Conservation (phyloP, 2,888 invertebrate genomes). For the Trilocha varians region DNA sequence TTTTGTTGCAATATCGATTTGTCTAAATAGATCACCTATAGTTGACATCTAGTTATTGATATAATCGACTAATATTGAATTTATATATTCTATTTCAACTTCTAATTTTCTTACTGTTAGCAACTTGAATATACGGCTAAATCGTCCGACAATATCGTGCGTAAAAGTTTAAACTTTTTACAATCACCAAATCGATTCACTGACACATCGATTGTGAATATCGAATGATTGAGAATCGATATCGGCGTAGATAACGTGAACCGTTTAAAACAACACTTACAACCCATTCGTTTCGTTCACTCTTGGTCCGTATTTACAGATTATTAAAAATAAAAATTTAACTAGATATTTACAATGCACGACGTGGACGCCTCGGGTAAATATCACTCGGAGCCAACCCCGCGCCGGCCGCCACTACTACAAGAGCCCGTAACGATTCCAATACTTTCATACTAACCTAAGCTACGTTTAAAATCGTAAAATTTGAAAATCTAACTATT, state of each 20-base stretch:
- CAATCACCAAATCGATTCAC: background rate
- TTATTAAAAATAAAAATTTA: constrained; percentile 49
- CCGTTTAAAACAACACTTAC: constrained; percentile 2
- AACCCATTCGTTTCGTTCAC: constrained; percentile 21
- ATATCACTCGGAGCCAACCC: background rate
- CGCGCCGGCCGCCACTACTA: too few relatives aligned
- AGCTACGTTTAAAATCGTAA: background rate
- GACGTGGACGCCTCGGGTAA: constrained; percentile 12
- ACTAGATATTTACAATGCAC: constrained; percentile 57
- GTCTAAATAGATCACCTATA: too few relatives aligned
- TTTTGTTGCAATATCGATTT: too few relatives aligned
- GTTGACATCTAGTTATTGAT: too few relatives aligned
- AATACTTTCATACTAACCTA: background rate
- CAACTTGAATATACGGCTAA: background rate
- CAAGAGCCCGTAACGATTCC: background rate
- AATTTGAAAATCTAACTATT: background rate
- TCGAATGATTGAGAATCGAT: background rate
- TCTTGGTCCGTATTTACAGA: constrained; percentile 67
- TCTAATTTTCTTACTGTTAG: too few relatives aligned
- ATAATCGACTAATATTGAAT: too few relatives aligned
- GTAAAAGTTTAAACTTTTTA: background rate
- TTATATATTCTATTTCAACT: too few relatives aligned
- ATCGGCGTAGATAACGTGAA: background rate
- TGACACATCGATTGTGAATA: background rate
- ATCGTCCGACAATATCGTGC: background rate